Evolutionary conservation across 2,797 vertebrate genomes (phyloP).

Genomic region (Alca torda): DNA sequence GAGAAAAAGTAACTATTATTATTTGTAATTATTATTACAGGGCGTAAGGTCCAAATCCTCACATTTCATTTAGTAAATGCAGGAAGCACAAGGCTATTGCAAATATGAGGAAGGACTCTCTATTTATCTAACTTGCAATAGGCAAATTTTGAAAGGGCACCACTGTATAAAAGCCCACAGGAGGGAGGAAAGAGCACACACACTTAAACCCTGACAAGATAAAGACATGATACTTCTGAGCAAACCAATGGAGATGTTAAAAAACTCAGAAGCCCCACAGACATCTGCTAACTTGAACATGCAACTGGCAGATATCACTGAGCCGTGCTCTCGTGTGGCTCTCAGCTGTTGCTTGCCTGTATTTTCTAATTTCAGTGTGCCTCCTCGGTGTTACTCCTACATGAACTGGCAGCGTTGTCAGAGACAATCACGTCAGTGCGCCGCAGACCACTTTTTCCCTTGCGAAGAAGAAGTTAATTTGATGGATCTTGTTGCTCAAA

Average conservation of each 20-base stretch:
- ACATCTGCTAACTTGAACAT: slow-evolving; percentile 64
- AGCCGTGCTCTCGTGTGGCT: slow-evolving; percentile 49
- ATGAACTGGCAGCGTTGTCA: slow-evolving; percentile 65
- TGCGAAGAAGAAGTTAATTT: slow-evolving; percentile 47
- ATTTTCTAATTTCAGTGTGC: slow-evolving; percentile 65
- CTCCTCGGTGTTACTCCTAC: slow-evolving; percentile 38
- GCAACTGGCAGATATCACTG: slow-evolving; percentile 51
- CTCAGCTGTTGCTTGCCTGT: slow-evolving; percentile 60
- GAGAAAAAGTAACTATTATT: background rate
- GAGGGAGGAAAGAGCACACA: background rate
- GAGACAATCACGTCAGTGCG: slow-evolving; percentile 46
- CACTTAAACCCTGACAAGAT: background rate
- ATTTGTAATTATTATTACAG: background rate
- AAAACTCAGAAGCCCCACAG: slow-evolving; percentile 62
- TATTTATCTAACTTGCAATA: slow-evolving; percentile 29
- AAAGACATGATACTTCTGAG: slow-evolving; percentile 53
- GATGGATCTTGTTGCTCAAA: background rate
- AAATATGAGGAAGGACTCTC: slow-evolving; percentile 10
- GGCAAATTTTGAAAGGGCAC: slow-evolving; percentile 48
- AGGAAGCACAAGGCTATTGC: background rate
- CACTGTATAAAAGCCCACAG: background rate
- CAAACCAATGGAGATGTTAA: slow-evolving; percentile 63
- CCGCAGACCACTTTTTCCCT: slow-evolving; percentile 52
- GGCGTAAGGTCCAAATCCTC: background rate
- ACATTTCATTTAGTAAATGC: background rate